These are phyloP conservation scores for Drosophila lacicola DNA, from an alignment of 2,888 invertebrate species.

Conservation along the genomic window DNA sequence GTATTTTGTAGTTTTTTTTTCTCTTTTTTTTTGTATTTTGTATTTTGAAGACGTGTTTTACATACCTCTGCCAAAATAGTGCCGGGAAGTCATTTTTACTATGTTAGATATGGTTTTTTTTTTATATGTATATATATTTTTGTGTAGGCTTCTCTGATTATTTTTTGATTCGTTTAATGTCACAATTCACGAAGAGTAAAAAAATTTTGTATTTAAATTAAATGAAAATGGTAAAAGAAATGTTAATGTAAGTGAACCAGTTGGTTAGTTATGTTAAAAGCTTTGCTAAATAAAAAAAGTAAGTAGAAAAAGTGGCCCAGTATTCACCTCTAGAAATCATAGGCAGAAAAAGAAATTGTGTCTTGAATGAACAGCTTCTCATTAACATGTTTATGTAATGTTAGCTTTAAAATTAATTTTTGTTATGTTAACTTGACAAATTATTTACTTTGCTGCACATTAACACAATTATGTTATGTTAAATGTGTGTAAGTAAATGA, in stretches of 20 bases:
- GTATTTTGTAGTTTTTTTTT: conserved; percentile 7
- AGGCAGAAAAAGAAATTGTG: too few relatives aligned
- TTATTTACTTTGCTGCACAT: neutral
- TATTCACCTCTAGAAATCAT: conserved; percentile 6
- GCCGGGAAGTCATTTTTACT: conserved; percentile 85
- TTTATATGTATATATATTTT: conserved; percentile 10
- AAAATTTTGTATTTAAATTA: conserved; percentile 24
- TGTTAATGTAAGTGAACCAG: conserved; percentile 24
- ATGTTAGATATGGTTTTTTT: conserved; percentile 67
- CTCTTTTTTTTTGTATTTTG: conserved; percentile 17
- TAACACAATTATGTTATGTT: neutral
- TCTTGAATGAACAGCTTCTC: neutral
- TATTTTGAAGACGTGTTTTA: conserved; percentile 73
- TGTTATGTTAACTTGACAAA: neutral
- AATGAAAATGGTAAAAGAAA: conserved; percentile 28
- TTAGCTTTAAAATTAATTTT: neutral
- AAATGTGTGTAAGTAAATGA: neutral
- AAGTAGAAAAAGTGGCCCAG: neutral
- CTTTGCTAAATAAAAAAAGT: neutral
- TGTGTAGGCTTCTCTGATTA: conserved; percentile 18
- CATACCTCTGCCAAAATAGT: conserved; percentile 85
- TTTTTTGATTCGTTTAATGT: conserved; percentile 26
- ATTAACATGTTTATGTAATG: neutral
- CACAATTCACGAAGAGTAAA: conserved; percentile 29
- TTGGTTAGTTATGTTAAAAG: conserved; percentile 21